Evolutionary conservation across 64 coral and sea anemone species (phyloP).

Genomic region (Montipora sp.): DNA sequence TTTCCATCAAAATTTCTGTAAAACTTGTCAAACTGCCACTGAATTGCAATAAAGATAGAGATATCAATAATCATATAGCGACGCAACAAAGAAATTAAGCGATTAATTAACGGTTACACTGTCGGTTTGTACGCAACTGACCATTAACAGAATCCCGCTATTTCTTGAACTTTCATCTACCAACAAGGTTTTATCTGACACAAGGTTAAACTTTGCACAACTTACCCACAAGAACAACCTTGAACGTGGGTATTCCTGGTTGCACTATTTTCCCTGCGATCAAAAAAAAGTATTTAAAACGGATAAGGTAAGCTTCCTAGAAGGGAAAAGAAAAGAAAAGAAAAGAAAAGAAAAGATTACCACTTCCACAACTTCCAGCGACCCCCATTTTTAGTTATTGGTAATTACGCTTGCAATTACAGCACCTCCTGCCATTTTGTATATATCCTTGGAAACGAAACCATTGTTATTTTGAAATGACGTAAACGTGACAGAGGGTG

Average conservation of each 20-base stretch:
- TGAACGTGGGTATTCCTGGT: constrained; percentile 86
- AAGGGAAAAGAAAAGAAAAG: not conserved
- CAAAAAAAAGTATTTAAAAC: not conserved
- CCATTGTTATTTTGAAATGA: not conserved
- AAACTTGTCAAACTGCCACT: no score
- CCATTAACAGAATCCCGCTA: no score
- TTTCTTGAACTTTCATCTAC: no score
- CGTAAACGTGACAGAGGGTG: no score
- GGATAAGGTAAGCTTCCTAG: not conserved
- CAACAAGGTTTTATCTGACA: not conserved
- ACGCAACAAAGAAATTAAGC: no score
- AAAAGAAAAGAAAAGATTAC: not conserved
- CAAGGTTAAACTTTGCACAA: constrained; percentile 5
- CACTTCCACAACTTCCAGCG: constrained; percentile 39
- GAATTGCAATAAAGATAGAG: no score
- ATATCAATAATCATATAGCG: no score
- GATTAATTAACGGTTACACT: no score
- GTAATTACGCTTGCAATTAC: not conserved
- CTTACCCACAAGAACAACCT: constrained; percentile 94
- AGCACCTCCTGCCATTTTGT: not conserved
- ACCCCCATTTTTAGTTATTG: constrained; percentile 26
- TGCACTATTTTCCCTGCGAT: constrained; percentile 59
- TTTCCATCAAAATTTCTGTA: no score
- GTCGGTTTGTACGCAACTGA: no score
- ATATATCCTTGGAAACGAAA: not conserved